A percentile compares a stretch with the other conserved stretches of the same genome.
Evolutionary conservation across 1,140 invertebrate genomes (phyloP).

Genomic region (Bombus polaris): DNA sequence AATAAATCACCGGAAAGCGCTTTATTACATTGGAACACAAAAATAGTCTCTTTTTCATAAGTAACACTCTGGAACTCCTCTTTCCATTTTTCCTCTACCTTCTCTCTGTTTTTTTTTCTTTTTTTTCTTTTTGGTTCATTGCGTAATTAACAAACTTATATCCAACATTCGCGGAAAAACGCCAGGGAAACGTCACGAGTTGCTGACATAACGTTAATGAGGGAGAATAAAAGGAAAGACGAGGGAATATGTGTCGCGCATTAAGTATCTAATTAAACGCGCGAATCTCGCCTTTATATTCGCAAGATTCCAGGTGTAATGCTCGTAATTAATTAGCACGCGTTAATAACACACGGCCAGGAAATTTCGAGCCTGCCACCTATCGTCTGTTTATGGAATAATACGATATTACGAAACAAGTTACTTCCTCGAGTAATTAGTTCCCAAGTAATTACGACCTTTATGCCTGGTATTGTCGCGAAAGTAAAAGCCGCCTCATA

Average conservation of each 20-base stretch:
- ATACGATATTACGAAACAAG: constrained; percentile 56
- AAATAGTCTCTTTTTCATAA: not conserved
- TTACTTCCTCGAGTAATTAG: constrained; percentile 65
- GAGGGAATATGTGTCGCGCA: not conserved
- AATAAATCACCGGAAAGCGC: no score
- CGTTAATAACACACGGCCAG: constrained; percentile 37
- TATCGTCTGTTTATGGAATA: constrained; percentile 61
- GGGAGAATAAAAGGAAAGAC: not conserved
- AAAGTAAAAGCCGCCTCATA: constrained; percentile 51
- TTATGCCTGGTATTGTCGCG: constrained; percentile 59
- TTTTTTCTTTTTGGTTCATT: not conserved
- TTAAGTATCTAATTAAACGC: constrained; percentile 3
- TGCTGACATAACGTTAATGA: not conserved
- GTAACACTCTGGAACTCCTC: not conserved
- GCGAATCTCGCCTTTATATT: not conserved
- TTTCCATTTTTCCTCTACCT: not conserved
- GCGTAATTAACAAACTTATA: constrained; percentile 6
- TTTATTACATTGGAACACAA: not conserved
- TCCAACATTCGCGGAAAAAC: not conserved
- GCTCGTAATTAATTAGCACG: constrained; percentile 28
- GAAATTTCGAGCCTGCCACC: constrained; percentile 59
- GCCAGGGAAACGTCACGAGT: not conserved
- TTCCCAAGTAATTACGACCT: constrained; percentile 65
- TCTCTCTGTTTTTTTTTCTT: fast-evolving
- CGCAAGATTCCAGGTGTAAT: not conserved